These are phyloP conservation scores for Lissocephala sabroskyi DNA, from an alignment of 2,888 invertebrate genomes.

Conservation along the genomic window DNA sequence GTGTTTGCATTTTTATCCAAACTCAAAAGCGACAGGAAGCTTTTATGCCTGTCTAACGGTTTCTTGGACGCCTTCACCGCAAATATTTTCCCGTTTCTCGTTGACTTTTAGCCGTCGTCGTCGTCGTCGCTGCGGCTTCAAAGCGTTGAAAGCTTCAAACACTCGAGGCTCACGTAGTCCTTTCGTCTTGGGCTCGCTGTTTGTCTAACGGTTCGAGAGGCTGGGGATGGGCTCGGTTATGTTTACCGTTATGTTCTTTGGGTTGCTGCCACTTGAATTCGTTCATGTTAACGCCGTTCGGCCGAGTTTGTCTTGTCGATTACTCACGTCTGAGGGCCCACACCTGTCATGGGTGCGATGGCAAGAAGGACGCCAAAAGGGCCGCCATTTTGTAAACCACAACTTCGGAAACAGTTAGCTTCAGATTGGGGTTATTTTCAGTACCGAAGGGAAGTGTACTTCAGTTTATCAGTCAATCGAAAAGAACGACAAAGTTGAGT, in stretches of 20 bases:
- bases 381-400: slow-evolving; percentile 36
- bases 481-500: too few relatives aligned
- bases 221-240: slow-evolving; percentile 49
- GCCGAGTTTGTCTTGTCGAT: slow-evolving; percentile 62
- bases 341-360: too few relatives aligned
- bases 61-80: slow-evolving; percentile 27
- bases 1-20: slow-evolving; percentile 59
- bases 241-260: slow-evolving; percentile 55
- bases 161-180: too few relatives aligned
- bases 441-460: too few relatives aligned
- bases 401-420: too few relatives aligned
- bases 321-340: slow-evolving; percentile 47
- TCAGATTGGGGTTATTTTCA: too few relatives aligned
- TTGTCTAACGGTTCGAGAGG: neutral
- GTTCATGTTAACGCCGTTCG: too few relatives aligned
- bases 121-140: too few relatives aligned
- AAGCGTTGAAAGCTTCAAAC: neutral
- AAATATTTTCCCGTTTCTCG: slow-evolving; percentile 45
- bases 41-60: slow-evolving; percentile 18
- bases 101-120: slow-evolving; percentile 34
- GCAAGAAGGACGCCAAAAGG: slow-evolving; percentile 19
- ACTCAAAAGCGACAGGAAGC: slow-evolving; percentile 19
- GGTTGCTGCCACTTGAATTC: slow-evolving; percentile 39
- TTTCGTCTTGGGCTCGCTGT: too few relatives aligned
- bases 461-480: too few relatives aligned